Evolutionary conservation across 35 echinoderm and acorn worm species (phyloP), one percentile per base, ranked within the genome.

Genomic region (Patiria miniata): DNA sequence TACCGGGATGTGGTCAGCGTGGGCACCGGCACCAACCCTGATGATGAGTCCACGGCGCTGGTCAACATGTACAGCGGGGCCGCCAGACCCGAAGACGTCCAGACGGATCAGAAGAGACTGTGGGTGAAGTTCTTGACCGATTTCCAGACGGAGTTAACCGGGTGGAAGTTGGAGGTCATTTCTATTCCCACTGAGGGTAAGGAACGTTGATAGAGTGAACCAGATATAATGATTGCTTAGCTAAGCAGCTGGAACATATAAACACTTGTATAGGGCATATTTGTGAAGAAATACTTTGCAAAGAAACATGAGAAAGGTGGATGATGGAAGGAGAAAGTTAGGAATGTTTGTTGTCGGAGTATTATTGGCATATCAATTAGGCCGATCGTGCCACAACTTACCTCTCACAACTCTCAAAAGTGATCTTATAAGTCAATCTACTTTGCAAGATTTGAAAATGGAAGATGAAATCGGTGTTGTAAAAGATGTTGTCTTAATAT

Each of bases 111-210:
- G 19, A 80, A 91, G 1, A 91, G 81, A 10, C 10, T 95, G 1
- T 95, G 93, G 93, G 54, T 95, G 23, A 57, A 68, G 8, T 95
- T 95, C 89, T 61, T 87, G 39, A 83, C 93, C 8, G 93, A 95
- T 22, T 91, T 86, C 32, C 57, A 36, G 19, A 87, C 83, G 39
- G 81, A 87, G 21, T 78, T 38, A n/a, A 54, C 54, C 9, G 93
- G 93, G 6, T 95, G 83, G 78, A 90, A 85, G 30, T 33, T 91
- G 33, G 50, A 69, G 38, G 82, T 95, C 0, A 77, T 68, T 23
- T 47, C 93, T 9, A 7, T 95, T 18, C 93, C 88, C 37, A 89
- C 86, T 51, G 81, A 55, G 26, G 83, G 93, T 95, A 83, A 68
- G 68, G 68, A 15, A 39, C 22, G 28, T 78, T 78, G n/a, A 15